phyloP scores from a whole-genome alignment of 1,140 invertebrate species.

The Drosophila pectinifera region DNA sequence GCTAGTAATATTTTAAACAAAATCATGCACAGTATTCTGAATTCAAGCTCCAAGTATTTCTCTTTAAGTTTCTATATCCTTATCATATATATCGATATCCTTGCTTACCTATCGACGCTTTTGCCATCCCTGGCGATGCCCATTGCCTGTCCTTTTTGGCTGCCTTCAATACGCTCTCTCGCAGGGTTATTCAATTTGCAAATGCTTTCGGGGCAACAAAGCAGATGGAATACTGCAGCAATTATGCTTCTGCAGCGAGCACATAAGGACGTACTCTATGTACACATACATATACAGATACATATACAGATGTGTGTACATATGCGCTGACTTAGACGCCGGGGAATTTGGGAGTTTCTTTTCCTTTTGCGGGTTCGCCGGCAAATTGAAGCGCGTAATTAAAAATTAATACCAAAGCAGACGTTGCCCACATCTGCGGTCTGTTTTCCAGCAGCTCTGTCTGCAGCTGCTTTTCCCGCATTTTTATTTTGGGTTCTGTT shows the following conservation, averaged over 20 bases:
- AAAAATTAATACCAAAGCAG: slow-evolving; percentile 64
- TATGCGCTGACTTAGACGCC: slow-evolving; percentile 15
- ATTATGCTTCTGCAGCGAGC: slow-evolving; percentile 34
- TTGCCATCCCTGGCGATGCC: background rate
- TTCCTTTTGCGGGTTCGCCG: slow-evolving; percentile 15
- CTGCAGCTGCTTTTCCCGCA: slow-evolving; percentile 20
- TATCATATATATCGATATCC: background rate
- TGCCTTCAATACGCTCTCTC: background rate
- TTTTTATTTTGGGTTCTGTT: slow-evolving; percentile 25
- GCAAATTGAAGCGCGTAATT: slow-evolving; percentile 68
- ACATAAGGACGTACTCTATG: slow-evolving; percentile 9
- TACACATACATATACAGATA: no score
- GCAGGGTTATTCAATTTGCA: slow-evolving; percentile 67
- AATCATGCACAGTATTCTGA: background rate
- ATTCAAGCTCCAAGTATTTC: no score
- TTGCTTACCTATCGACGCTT: background rate
- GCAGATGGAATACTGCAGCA: slow-evolving; percentile 68
- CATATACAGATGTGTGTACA: no score
- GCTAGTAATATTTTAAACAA: background rate
- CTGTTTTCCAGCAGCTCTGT: slow-evolving; percentile 27
- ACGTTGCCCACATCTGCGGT: slow-evolving; percentile 37
- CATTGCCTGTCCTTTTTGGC: slow-evolving; percentile 6
- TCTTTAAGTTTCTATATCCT: background rate
- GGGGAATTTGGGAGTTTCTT: slow-evolving; percentile 18
- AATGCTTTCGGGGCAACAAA: slow-evolving; percentile 35